A percentile compares a stretch with the other conserved stretches of the same genome.
Conservation (phyloP, 2,797 vertebrate species). For the Neosilurus mollespiculum region DNA sequence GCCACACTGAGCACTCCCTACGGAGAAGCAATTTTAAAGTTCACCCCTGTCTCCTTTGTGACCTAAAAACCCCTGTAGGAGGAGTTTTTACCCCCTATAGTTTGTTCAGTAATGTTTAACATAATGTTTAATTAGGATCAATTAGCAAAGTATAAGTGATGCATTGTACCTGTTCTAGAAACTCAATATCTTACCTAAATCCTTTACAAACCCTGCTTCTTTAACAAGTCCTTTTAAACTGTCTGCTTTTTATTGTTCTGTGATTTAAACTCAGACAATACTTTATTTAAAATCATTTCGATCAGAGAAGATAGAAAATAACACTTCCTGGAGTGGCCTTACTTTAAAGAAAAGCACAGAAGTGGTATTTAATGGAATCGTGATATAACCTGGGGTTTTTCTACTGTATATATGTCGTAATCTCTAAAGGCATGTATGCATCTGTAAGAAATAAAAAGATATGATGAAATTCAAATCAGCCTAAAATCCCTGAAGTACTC, state of each 20-base stretch:
- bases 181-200: not conserved
- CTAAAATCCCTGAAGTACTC: not conserved
- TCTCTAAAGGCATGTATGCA: not conserved
- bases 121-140: not conserved
- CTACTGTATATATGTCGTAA: not conserved
- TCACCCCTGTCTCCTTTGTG: constrained; percentile 17
- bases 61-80: not conserved
- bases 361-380: not conserved
- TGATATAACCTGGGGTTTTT: not conserved
- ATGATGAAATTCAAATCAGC: not conserved
- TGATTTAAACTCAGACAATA: not conserved
- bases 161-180: not conserved
- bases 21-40: constrained; percentile 45
- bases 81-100: not conserved
- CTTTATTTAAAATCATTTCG: not conserved
- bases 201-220: not conserved
- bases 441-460: not conserved
- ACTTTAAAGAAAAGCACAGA: not conserved
- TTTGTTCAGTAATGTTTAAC: not conserved
- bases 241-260: not conserved
- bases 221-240: not conserved
- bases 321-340: not conserved
- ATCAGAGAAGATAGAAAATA: not conserved
- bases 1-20: constrained; percentile 46
- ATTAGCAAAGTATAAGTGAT: not conserved